Evolutionary conservation across 2,888 invertebrate species (phyloP).

Genomic region (Shargacucullia verbasci): DNA sequence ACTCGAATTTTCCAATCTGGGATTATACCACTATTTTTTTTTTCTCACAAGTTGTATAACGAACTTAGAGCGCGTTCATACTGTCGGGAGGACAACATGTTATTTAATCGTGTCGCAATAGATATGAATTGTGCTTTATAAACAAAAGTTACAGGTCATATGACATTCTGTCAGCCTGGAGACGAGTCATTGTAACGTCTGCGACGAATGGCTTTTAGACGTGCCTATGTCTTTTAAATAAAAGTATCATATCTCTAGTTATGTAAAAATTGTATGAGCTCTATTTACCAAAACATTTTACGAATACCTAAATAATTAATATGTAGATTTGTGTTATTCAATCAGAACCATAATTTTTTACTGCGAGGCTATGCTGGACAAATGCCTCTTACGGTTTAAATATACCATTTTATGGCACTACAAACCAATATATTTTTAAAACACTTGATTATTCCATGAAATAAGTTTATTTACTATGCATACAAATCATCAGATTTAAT

Average conservation of each 20-base stretch:
- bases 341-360: slow-evolving; percentile 7
- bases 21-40: neutral
- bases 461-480: neutral
- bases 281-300: slow-evolving; percentile 34
- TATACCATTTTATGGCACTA: no score
- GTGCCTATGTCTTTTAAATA: slow-evolving; percentile 14
- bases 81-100: slow-evolving; percentile 8
- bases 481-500: slow-evolving; percentile 29
- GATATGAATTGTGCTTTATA: slow-evolving; percentile 12
- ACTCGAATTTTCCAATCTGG: no score
- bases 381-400: no score
- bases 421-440: slow-evolving; percentile 17
- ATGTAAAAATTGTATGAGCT: slow-evolving; percentile 16
- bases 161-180: slow-evolving; percentile 17
- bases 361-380: slow-evolving; percentile 33
- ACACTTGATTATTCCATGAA: slow-evolving; percentile 8
- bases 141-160: slow-evolving; percentile 14
- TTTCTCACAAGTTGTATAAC: slow-evolving; percentile 5
- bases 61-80: slow-evolving; percentile 2
- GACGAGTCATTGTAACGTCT: no score
- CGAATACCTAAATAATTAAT: slow-evolving; percentile 15
- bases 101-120: slow-evolving; percentile 11
- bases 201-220: neutral
- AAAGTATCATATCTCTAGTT: slow-evolving; percentile 30
- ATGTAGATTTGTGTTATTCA: slow-evolving; percentile 13